Evolutionary conservation across 2,797 vertebrate genomes (phyloP).

Genomic region (Hypotaenidia philippensis): DNA sequence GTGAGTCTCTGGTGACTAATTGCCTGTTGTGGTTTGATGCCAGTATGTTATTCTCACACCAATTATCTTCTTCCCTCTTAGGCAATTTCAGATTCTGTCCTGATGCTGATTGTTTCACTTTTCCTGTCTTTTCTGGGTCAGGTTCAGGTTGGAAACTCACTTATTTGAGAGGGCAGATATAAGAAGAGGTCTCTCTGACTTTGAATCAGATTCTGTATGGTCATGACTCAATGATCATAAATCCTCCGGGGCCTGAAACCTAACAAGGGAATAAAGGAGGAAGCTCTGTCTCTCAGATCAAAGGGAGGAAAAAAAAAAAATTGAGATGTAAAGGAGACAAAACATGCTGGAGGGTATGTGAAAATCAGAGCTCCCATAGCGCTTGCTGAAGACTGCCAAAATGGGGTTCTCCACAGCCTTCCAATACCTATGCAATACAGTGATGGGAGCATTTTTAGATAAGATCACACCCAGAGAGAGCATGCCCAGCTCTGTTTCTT

Average conservation of each 20-base stretch:
- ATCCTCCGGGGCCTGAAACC: constrained; percentile 55
- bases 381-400: constrained; percentile 43
- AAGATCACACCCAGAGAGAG: constrained; percentile 59
- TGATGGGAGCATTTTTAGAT: constrained; percentile 47
- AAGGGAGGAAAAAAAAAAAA: background rate
- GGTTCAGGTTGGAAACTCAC: constrained; percentile 18
- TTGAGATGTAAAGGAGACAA: constrained; percentile 52
- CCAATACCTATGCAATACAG: constrained; percentile 33
- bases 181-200: constrained; percentile 21
- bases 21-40: background rate
- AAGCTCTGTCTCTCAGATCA: constrained; percentile 54
- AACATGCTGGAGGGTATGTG: constrained; percentile 57
- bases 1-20: background rate
- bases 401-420: constrained; percentile 35
- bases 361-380: constrained; percentile 63
- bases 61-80: background rate
- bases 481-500: constrained; percentile 55
- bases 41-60: background rate
- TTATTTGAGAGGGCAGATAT: background rate
- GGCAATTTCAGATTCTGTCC: background rate
- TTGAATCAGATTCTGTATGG: constrained; percentile 39
- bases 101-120: background rate
- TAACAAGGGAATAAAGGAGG: constrained; percentile 48
- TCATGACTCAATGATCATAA: constrained; percentile 43
- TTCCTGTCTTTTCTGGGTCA: background rate